Conservation (phyloP, 2,888 invertebrate species). For the Stenichneumon culpator region DNA sequence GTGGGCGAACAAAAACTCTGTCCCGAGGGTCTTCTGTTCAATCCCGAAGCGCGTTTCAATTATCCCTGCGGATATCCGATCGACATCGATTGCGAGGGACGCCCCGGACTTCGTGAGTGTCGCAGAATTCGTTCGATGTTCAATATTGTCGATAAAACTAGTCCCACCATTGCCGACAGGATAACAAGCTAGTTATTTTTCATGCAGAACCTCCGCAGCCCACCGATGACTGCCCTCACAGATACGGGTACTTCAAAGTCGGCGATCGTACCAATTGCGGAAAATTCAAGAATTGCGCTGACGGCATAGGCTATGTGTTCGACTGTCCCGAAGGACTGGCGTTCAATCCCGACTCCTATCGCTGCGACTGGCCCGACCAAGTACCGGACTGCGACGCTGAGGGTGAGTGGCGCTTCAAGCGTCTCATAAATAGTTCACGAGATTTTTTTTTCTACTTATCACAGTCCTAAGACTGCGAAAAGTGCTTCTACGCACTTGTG, state of each 20-base stretch:
- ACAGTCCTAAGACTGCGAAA: neutral
- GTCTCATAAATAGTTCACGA: neutral
- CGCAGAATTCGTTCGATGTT: neutral
- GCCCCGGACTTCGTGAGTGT: constrained; percentile 86
- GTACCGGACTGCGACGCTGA: constrained; percentile 93
- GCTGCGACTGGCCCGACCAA: constrained; percentile 96
- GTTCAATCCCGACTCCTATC: constrained; percentile 90
- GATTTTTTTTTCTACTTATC: neutral
- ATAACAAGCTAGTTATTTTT: neutral
- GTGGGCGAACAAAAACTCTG: constrained; percentile 91
- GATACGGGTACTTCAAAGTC: constrained; percentile 92
- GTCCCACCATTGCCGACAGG: neutral
- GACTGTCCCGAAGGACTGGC: constrained; percentile 95
- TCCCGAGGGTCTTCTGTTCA: constrained; percentile 93
- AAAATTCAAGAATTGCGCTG: constrained; percentile 93
- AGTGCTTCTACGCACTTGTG: too few relatives aligned
- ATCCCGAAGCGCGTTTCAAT: constrained; percentile 89
- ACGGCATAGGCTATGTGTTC: constrained; percentile 91
- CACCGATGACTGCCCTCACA: constrained; percentile 93
- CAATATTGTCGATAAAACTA: neutral
- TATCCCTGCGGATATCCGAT: constrained; percentile 95
- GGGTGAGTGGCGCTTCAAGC: constrained; percentile 85
- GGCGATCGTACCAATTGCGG: constrained; percentile 91
- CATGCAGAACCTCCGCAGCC: constrained; percentile 89
- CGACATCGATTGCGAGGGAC: constrained; percentile 91